Base-by-base conservation (phyloP, 1,140 invertebrate species). In the Heliconius hermathena region DNA sequence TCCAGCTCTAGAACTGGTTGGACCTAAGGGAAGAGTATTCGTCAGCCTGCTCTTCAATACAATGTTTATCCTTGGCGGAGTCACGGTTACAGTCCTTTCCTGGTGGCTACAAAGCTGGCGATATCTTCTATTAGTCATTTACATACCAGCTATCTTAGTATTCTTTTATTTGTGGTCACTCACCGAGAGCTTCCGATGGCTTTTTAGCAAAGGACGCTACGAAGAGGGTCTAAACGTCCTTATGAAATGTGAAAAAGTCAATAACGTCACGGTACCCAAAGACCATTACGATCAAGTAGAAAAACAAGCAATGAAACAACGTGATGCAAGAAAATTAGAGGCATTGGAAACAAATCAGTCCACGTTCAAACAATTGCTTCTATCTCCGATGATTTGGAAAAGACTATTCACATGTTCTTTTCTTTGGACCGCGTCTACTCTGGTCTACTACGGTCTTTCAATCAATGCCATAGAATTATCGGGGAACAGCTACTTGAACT, bases 371-470 rank as follows among this genome's bases (percentile, higher is more conserved):
- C 94, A 96, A 81, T 91, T 96, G 5, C 94, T 97, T 16, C 95
- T 95, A 82, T 94, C 96, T 3, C 85, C 91, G 1, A 95, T 95
- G 78, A 95, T 96, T 81, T 92, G 97, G 91, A 95, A 96, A 86
- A 95, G 97, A 75, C 92, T 97, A 36, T 91, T 96, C 26, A 96
- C 96, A 41, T 96, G 96, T 77, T 96, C 95, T 38, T 96, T 97
- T 84, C 96, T 96, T 81, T 97, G 96, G 97, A 95, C 96, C 8
- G 96, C 96, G 2, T 96, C 96, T 79, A 96, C 96, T 20, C 95
- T 98, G 77, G 96, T 98, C 6, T 98, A 98, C 88, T 98, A 98
- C 83, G 98, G 97, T 2, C 90, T 98, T 16, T 97, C 97, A 1
- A 95, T 97, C 33, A 97, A 97, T 76, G 95, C 96, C 0, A 96